Percentiles rank a stretch among this genome's conserved stretches.
These are phyloP conservation scores for Astreopora myriophthalma DNA, from an alignment of 64 coral and sea anemone genomes.

Conservation along the genomic window DNA sequence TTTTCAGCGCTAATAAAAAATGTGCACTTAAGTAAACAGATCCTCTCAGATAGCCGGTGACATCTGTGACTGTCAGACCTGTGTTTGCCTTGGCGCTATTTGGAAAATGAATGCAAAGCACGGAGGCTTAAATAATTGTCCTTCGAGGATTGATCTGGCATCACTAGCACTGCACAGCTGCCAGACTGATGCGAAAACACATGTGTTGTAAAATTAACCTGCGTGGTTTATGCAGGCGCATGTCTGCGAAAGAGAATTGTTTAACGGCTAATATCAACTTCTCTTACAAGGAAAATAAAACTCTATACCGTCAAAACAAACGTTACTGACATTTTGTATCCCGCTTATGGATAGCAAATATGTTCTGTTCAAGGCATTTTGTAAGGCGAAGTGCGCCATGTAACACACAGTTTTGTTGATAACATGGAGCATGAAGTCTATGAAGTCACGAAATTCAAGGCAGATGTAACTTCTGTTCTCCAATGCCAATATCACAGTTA, in stretches of 20 bases:
- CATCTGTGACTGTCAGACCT: background rate
- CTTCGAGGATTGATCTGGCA: background rate
- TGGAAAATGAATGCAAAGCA: background rate
- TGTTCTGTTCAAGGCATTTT: background rate
- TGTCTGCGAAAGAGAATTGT: background rate
- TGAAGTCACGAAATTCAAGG: background rate
- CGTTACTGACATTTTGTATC: background rate
- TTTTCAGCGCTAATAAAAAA: background rate
- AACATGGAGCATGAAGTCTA: background rate
- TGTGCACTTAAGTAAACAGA: background rate
- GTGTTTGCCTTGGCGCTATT: background rate
- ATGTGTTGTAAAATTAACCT: background rate
- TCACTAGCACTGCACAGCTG: background rate
- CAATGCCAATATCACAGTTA: background rate
- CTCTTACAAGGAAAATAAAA: conserved; percentile 23
- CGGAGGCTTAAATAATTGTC: background rate
- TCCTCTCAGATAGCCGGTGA: background rate
- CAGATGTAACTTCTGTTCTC: background rate
- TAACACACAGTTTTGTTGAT: too few relatives aligned
- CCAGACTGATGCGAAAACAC: too few relatives aligned
- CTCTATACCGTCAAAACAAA: conserved; percentile 4
- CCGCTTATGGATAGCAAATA: background rate
- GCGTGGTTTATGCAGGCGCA: background rate
- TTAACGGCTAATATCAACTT: background rate
- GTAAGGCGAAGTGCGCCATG: background rate